These are phyloP conservation scores for Scelioninae gen. 1 DNA, from an alignment of 2,888 invertebrate species.

Conservation along the genomic window DNA sequence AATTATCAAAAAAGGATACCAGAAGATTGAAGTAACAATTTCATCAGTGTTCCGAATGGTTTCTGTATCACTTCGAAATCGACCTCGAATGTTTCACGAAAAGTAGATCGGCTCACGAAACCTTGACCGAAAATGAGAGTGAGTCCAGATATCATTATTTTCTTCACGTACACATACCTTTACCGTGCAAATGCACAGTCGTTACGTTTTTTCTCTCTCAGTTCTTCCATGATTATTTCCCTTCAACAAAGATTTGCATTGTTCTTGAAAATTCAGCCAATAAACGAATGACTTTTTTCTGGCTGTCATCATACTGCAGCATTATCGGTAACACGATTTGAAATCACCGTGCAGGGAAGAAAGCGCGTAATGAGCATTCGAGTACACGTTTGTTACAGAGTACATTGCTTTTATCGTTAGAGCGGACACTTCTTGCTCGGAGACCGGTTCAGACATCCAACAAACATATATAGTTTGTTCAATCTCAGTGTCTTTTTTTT, in stretches of 20 bases:
- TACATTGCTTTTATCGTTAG: constrained; percentile 58
- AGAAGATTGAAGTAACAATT: neutral
- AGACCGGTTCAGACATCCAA: constrained; percentile 57
- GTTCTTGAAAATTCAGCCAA: neutral
- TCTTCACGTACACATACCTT: constrained; percentile 35
- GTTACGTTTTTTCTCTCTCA: constrained; percentile 21
- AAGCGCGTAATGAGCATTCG: constrained; percentile 57
- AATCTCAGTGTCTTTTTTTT: constrained; percentile 26
- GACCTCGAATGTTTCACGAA: constrained; percentile 56
- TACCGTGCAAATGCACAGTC: neutral
- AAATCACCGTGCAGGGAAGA: constrained; percentile 69
- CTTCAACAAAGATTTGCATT: constrained; percentile 10
- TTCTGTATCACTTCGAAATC: constrained; percentile 27
- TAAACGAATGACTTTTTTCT: constrained; percentile 16
- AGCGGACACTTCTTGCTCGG: constrained; percentile 50
- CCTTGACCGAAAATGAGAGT: constrained; percentile 74
- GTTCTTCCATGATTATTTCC: constrained; percentile 12
- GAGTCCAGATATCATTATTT: constrained; percentile 48
- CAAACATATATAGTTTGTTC: constrained; percentile 18
- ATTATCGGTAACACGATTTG: constrained; percentile 73
- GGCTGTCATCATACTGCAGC: neutral
- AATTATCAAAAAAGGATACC: neutral
- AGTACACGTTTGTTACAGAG: constrained; percentile 39
- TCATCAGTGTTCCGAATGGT: neutral
- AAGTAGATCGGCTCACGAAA: constrained; percentile 69